These are phyloP conservation scores for Prolemur simus DNA, from an alignment of 2,113 vertebrate genomes.

Conservation along the genomic window DNA sequence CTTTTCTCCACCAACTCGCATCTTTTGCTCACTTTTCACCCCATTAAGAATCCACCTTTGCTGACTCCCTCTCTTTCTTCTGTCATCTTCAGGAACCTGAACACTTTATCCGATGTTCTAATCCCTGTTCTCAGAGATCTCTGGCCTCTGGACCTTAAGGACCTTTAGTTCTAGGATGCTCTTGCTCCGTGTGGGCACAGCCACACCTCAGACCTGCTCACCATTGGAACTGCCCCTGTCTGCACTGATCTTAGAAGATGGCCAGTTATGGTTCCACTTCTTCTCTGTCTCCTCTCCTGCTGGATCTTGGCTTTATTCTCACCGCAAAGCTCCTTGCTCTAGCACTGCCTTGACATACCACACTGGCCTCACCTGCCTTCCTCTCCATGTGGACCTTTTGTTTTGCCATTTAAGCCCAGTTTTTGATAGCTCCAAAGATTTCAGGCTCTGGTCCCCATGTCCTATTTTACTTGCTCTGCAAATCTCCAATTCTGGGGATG, in stretches of 20 bases:
- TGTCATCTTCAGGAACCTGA: not conserved
- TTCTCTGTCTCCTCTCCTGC: not conserved
- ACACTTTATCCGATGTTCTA: not conserved
- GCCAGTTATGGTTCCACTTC: not conserved
- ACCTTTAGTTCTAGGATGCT: not conserved
- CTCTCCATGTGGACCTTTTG: not conserved
- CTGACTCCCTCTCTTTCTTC: not conserved
- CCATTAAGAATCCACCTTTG: not conserved
- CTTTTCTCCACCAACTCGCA: too few relatives aligned
- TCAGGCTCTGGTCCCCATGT: not conserved
- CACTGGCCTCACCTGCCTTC: not conserved
- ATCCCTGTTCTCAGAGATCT: not conserved
- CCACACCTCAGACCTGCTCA: not conserved
- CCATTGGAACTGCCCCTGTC: not conserved
- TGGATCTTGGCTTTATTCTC: not conserved
- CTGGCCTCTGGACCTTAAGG: not conserved
- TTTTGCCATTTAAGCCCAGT: not conserved
- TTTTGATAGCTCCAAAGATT: not conserved
- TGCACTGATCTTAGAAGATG: not conserved
- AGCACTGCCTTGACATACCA: not conserved
- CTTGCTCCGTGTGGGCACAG: not conserved
- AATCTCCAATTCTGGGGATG: not conserved
- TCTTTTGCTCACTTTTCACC: not conserved
- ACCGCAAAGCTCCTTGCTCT: not conserved
- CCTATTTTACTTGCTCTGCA: not conserved